phyloP scores from a whole-genome alignment of 2,113 vertebrate genomes.

The Suncus etruscus region DNA sequence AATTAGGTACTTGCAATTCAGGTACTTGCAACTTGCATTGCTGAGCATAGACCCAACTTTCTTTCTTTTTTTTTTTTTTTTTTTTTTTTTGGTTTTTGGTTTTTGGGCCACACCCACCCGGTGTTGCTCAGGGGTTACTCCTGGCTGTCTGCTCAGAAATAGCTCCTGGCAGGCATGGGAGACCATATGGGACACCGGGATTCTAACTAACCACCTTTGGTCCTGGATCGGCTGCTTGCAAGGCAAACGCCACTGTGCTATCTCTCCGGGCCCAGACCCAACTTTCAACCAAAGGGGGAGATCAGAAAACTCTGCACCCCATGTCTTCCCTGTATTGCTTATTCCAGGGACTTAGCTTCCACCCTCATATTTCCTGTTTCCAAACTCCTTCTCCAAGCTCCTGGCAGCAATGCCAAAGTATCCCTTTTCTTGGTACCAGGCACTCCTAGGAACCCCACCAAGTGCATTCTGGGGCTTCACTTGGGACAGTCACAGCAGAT shows the following conservation, averaged over 20 bases:
- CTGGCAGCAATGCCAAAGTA: background rate
- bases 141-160: too few species aligned
- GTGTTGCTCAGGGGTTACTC: too few species aligned
- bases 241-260: too few species aligned
- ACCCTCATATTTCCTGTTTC: background rate
- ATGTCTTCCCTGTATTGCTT: background rate
- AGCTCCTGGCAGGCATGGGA: too few species aligned
- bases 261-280: too few species aligned
- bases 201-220: too few species aligned
- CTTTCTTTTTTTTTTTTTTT: too few species aligned
- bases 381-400: background rate
- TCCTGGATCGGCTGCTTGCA: too few species aligned
- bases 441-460: background rate
- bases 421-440: background rate
- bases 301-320: background rate
- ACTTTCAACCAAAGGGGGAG: background rate
- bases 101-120: too few species aligned
- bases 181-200: too few species aligned
- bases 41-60: background rate
- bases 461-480: background rate
- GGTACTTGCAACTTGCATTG: background rate
- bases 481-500: background rate
- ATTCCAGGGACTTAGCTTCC: background rate
- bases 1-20: constrained; percentile 50
- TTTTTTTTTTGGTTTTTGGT: too few species aligned